A percentile compares a stretch with the other conserved stretches of the same genome.
Conservation (phyloP, 1,140 invertebrate genomes). For the Holcopasites calliopsidis region DNA sequence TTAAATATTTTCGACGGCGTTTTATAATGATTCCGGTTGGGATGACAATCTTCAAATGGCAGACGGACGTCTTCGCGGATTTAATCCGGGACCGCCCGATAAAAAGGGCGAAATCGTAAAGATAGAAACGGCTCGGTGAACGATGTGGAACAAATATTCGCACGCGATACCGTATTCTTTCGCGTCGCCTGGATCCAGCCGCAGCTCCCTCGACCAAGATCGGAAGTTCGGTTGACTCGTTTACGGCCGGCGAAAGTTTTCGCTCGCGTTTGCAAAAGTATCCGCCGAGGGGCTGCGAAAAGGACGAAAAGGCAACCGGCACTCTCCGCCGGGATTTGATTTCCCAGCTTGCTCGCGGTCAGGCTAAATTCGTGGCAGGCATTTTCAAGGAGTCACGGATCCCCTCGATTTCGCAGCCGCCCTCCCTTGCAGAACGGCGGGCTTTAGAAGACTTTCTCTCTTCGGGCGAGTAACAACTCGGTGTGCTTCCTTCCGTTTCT, state of each 20-base stretch:
- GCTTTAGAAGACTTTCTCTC: background rate
- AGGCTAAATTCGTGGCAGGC: constrained; percentile 52
- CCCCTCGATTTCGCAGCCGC: background rate
- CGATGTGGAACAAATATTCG: constrained; percentile 3
- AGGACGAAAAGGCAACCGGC: constrained; percentile 35
- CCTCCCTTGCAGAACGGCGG: no score
- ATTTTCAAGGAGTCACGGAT: constrained; percentile 40
- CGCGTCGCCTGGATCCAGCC: no score
- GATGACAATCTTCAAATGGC: no score
- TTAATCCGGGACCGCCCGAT: background rate
- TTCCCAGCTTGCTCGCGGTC: constrained; percentile 49
- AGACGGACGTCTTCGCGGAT: background rate
- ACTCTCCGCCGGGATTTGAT: constrained; percentile 51
- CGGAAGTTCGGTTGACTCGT: constrained; percentile 53
- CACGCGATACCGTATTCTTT: constrained; percentile 38
- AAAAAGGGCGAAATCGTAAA: constrained; percentile 4
- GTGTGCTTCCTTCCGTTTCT: no score
- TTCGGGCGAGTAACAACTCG: no score
- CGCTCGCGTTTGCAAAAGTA: constrained; percentile 60
- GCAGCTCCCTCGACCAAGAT: no score
- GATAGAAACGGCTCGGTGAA: background rate
- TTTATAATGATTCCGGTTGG: no score
- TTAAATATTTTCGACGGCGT: no score
- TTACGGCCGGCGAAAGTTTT: constrained; percentile 55
- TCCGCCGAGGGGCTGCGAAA: constrained; percentile 17